A percentile compares a stretch with the other conserved stretches of the same genome.
Evolutionary conservation across 2,113 vertebrate genomes (phyloP).

Genomic region (Ibidorhyncha struthersii): DNA sequence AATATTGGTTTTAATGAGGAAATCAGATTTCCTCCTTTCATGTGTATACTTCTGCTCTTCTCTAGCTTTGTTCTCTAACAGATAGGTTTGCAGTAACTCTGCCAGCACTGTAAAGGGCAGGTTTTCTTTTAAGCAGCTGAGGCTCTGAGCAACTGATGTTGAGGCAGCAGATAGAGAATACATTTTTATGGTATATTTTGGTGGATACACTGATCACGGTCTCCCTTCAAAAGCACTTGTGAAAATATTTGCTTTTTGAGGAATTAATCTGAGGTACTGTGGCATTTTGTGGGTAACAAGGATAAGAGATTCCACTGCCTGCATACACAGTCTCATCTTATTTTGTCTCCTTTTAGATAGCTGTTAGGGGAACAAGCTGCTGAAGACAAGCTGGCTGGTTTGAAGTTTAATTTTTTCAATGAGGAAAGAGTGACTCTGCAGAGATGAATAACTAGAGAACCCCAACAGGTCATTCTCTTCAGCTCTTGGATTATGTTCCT

Average conservation of each 20-base stretch:
- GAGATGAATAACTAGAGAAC: not conserved
- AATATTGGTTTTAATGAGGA: conserved; percentile 17
- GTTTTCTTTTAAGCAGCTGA: not conserved
- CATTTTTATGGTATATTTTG: not conserved
- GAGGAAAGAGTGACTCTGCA: not conserved
- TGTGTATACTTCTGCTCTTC: not conserved
- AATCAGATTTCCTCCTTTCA: not conserved
- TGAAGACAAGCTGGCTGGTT: not conserved
- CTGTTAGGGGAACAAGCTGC: not conserved
- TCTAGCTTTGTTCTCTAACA: not conserved
- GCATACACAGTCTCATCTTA: not conserved
- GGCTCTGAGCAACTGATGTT: not conserved
- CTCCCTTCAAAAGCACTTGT: not conserved
- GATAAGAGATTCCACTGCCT: not conserved
- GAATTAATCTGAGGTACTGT: not conserved
- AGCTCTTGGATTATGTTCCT: not conserved
- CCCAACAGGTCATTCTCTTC: not conserved
- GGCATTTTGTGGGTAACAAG: not conserved
- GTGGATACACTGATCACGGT: not conserved
- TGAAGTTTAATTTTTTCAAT: not conserved
- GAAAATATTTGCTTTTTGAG: not conserved
- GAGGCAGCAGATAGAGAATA: not conserved
- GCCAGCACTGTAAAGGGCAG: not conserved
- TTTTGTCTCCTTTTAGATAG: not conserved
- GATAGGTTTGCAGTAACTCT: not conserved